phyloP scores from a whole-genome alignment of 1,140 invertebrate species.

The Cydia amplana region DNA sequence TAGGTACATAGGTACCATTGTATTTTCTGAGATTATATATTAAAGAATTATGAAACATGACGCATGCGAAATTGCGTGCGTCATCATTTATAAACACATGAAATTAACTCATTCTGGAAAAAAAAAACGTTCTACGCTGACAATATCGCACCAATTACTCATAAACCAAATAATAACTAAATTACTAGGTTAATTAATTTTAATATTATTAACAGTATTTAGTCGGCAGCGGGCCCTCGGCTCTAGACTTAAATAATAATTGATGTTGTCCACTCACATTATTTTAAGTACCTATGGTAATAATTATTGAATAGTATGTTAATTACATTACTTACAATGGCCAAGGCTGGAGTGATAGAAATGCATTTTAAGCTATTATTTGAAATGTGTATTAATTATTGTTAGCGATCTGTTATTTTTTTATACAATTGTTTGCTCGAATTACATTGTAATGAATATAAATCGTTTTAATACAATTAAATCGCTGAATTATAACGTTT shows the following conservation, averaged over 20 bases:
- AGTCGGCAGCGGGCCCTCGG: constrained; percentile 17
- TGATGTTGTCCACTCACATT: constrained; percentile 9
- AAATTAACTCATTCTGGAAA: neutral
- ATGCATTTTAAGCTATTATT: constrained; percentile 26
- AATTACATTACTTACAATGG: neutral
- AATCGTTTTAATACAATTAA: constrained; percentile 20
- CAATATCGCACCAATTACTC: constrained; percentile 21
- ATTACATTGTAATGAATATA: constrained; percentile 17
- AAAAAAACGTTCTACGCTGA: neutral
- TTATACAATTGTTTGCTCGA: constrained; percentile 10
- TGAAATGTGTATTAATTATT: constrained; percentile 7
- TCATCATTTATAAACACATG: neutral
- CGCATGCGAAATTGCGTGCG: neutral
- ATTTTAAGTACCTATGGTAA: constrained; percentile 16
- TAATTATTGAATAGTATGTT: constrained; percentile 22
- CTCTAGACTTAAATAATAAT: constrained; percentile 15
- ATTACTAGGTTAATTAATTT: constrained; percentile 21
- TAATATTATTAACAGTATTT: constrained; percentile 32
- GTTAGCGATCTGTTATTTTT: constrained; percentile 6
- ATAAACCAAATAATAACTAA: constrained; percentile 30
- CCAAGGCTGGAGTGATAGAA: constrained; percentile 19
- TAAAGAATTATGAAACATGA: neutral
- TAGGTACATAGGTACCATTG: no score
- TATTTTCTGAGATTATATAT: neutral
- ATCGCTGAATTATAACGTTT: constrained; percentile 1